These are phyloP conservation scores for Menura novaehollandiae DNA, from an alignment of 2,113 vertebrate genomes.

Conservation along the genomic window DNA sequence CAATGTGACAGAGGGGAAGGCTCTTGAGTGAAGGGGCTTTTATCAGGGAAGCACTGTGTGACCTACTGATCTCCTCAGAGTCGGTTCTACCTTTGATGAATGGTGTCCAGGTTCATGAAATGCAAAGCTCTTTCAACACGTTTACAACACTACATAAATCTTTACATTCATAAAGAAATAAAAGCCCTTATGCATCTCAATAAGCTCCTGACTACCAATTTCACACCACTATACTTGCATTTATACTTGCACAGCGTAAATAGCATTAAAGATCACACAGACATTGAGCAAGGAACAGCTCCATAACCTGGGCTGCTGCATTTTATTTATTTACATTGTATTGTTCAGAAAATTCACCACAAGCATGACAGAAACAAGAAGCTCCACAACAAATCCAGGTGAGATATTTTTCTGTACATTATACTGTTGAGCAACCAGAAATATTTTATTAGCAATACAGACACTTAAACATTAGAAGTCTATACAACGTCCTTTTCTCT, in stretches of 20 bases:
- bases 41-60: background rate
- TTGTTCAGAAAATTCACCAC: background rate
- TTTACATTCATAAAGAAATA: background rate
- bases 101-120: background rate
- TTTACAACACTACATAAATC: background rate
- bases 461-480: slow-evolving; percentile 81
- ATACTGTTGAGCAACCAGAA: background rate
- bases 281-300: background rate
- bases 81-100: background rate
- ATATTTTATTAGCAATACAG: background rate
- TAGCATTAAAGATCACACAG: background rate
- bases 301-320: background rate
- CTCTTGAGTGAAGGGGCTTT: background rate
- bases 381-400: background rate
- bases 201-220: background rate
- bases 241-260: background rate
- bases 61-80: background rate
- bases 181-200: background rate
- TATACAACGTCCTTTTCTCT: slow-evolving; percentile 95
- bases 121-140: background rate
- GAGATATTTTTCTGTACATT: background rate
- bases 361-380: background rate
- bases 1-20: accelerated
- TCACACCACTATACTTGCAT: background rate
- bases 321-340: background rate